A percentile compares a stretch with the other conserved stretches of the same genome.
These are phyloP conservation scores for Augiades crinisus DNA, from an alignment of 2,888 invertebrate species.

Conservation along the genomic window DNA sequence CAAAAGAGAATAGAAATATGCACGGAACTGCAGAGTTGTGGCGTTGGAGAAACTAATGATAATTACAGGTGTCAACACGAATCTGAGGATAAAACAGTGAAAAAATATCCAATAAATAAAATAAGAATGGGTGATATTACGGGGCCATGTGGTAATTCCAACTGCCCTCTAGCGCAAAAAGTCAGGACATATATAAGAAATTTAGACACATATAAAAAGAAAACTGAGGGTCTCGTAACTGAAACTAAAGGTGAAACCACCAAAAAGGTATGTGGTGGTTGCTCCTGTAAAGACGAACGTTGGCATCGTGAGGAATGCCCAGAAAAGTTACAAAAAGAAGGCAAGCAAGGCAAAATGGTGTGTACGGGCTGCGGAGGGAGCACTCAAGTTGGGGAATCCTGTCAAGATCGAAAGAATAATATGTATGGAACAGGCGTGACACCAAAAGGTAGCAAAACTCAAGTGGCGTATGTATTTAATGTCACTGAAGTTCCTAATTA, in stretches of 20 bases:
- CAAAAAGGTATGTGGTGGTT: constrained; percentile 61
- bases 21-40: constrained; percentile 65
- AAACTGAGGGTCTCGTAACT: constrained; percentile 42
- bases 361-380: constrained; percentile 59
- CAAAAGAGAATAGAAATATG: constrained; percentile 63
- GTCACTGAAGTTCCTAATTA: constrained; percentile 45
- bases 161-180: constrained; percentile 68
- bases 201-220: constrained; percentile 57
- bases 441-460: constrained; percentile 47
- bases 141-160: constrained; percentile 71
- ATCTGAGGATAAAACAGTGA: constrained; percentile 38
- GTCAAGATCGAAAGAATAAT: constrained; percentile 52
- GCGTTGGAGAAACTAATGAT: constrained; percentile 36
- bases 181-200: constrained; percentile 64
- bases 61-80: constrained; percentile 44
- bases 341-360: constrained; percentile 31
- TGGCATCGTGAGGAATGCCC: constrained; percentile 64
- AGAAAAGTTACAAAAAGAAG: constrained; percentile 35
- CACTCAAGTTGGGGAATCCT: constrained; percentile 51
- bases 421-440: constrained; percentile 50
- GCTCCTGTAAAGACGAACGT: constrained; percentile 65
- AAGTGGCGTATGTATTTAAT: constrained; percentile 50
- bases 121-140: constrained; percentile 73
- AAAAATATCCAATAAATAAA: constrained; percentile 57
- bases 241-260: constrained; percentile 42